Conservation (phyloP, 2,888 invertebrate species). For the Melieria picta region DNA sequence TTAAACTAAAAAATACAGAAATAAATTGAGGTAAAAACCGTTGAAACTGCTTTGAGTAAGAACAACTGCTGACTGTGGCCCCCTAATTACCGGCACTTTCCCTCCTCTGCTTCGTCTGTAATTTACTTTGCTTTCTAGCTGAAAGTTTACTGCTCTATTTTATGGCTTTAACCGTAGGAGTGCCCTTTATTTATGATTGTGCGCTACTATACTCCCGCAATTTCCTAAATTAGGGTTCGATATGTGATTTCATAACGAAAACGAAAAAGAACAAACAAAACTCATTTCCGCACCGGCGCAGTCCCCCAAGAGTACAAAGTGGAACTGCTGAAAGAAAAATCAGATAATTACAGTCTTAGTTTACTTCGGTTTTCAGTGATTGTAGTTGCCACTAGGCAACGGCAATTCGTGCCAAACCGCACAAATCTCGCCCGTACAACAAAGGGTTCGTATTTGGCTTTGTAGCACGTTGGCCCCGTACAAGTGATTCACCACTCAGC, state of each 20-base stretch:
- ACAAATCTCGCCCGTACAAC: too few species aligned
- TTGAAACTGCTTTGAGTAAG: not conserved
- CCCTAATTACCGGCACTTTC: not conserved
- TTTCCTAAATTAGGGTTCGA: not conserved
- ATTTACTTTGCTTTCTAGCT: not conserved
- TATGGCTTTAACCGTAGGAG: not conserved
- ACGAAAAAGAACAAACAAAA: not conserved
- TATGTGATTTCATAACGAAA: slow-evolving; percentile 39
- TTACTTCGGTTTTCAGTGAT: slow-evolving; percentile 19
- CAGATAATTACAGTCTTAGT: slow-evolving; percentile 40
- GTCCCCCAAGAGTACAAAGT: not conserved
- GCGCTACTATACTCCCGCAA: not conserved
- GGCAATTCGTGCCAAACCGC: too few species aligned
- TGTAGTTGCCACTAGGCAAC: not conserved
- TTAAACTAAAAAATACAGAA: too few species aligned
- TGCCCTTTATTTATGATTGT: not conserved
- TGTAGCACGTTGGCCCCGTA: too few species aligned
- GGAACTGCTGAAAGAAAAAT: slow-evolving; percentile 21
- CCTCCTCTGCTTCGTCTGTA: not conserved
- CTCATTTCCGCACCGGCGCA: not conserved
- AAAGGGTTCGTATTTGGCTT: too few species aligned
- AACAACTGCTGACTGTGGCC: not conserved
- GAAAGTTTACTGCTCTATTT: not conserved
- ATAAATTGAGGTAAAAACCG: not conserved
- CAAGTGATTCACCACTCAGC: too few species aligned